Conservation (phyloP, 2,797 vertebrate genomes). For the Myripristis murdjan region DNA sequence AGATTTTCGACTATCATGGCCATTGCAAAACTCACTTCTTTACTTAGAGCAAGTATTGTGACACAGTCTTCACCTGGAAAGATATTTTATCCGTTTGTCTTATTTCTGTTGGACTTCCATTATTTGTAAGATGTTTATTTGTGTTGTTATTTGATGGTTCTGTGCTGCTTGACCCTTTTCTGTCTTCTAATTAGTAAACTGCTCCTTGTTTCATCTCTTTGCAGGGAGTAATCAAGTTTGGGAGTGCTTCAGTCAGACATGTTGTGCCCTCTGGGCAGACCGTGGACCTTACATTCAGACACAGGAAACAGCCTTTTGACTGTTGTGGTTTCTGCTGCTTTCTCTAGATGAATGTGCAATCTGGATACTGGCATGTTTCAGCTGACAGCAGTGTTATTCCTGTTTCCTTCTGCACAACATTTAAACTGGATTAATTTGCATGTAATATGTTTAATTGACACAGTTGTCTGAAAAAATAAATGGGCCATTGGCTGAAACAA, state of each 20-base stretch:
- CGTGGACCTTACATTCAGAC: not conserved
- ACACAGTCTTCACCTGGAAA: too few relatives aligned
- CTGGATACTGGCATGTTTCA: not conserved
- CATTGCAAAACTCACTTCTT: too few relatives aligned
- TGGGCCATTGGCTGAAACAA: constrained; percentile 3
- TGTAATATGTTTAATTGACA: constrained; percentile 3
- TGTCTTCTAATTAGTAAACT: not conserved
- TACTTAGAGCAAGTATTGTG: too few relatives aligned
- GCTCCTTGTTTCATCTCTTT: constrained; percentile 4
- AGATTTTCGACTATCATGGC: too few relatives aligned
- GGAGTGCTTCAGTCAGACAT: constrained; percentile 20
- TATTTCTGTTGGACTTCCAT: too few relatives aligned
- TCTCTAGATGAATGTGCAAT: too few relatives aligned
- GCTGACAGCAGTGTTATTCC: not conserved
- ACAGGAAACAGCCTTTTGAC: not conserved
- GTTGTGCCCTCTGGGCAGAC: constrained; percentile 1
- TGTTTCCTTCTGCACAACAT: not conserved
- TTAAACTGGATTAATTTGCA: not conserved
- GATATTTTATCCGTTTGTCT: too few relatives aligned
- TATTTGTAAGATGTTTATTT: too few relatives aligned
- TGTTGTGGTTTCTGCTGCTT: too few relatives aligned
- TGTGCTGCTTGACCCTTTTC: not conserved
- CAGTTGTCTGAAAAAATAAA: constrained; percentile 2
- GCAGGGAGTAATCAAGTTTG: constrained; percentile 43
- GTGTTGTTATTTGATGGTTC: not conserved